A percentile compares a stretch with the other conserved stretches of the same genome.
phyloP scores from a whole-genome alignment of 1,140 invertebrate genomes.

The Scaptomyza pallida region DNA sequence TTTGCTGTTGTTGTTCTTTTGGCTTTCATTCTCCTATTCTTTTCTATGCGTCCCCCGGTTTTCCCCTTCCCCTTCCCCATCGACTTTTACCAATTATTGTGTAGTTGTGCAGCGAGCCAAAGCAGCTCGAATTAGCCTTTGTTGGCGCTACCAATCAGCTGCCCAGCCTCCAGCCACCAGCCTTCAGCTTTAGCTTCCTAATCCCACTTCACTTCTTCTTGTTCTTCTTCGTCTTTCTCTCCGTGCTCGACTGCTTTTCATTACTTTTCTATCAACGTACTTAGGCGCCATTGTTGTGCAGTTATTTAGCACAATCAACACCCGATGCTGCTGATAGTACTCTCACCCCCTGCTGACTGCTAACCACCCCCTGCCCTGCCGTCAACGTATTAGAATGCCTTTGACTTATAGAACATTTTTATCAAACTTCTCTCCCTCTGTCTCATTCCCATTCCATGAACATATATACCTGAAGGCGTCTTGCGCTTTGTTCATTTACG shows the following conservation, averaged over 20 bases:
- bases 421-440: conserved; percentile 55
- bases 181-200: neutral
- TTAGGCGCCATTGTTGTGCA: conserved; percentile 79
- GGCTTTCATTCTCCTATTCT: conserved; percentile 22
- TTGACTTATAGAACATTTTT: conserved; percentile 67
- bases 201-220: conserved; percentile 3
- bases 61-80: conserved; percentile 11
- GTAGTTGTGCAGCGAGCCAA: conserved; percentile 59
- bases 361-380: neutral
- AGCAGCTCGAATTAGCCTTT: conserved; percentile 75
- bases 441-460: conserved; percentile 33
- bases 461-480: conserved; percentile 57
- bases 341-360: neutral
- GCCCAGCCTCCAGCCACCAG: conserved; percentile 24
- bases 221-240: neutral
- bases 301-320: conserved; percentile 82
- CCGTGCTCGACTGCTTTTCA: conserved; percentile 59
- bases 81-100: conserved; percentile 80
- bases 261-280: conserved; percentile 82
- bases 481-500: conserved; percentile 72
- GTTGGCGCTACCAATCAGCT: conserved; percentile 76
- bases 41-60: too few species aligned
- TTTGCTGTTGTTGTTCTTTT: conserved; percentile 34
- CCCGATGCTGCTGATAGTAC: conserved; percentile 71
- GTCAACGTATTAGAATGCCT: conserved; percentile 8